Percentiles rank a stretch among this genome's conserved stretches.
Evolutionary conservation across 2,797 vertebrate genomes (phyloP).

Genomic region (Falco naumanni): DNA sequence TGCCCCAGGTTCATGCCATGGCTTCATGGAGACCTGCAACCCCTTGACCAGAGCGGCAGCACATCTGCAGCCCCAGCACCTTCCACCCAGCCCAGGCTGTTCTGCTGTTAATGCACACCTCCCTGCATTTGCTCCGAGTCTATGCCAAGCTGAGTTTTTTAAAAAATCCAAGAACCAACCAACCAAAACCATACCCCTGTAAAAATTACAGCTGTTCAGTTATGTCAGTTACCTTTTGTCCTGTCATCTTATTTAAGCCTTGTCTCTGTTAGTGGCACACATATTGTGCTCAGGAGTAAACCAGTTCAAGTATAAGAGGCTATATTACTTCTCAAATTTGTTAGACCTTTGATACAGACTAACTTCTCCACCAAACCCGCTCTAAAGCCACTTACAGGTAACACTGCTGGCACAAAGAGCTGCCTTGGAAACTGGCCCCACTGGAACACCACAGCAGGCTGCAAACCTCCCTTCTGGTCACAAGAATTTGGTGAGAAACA

Average conservation of each 20-base stretch:
- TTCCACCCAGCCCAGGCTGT: neutral
- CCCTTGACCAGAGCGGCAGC: neutral
- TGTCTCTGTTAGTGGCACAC: neutral
- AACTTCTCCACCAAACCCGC: neutral
- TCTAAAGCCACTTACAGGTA: neutral
- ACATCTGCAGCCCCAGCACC: neutral
- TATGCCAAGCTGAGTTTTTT: neutral
- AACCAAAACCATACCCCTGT: neutral
- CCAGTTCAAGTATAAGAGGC: neutral
- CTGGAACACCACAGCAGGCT: neutral
- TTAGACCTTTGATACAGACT: neutral
- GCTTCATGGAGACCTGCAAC: neutral
- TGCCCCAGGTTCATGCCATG: rapidly evolving
- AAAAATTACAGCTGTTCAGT: neutral
- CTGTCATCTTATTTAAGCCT: neutral
- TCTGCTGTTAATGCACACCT: neutral
- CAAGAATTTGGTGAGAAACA: neutral
- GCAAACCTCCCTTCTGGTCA: neutral
- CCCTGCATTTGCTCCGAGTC: neutral
- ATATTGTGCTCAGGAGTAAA: neutral
- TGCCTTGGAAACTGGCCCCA: neutral
- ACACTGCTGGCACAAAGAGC: neutral
- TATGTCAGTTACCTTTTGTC: neutral
- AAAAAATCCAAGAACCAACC: too few relatives aligned
- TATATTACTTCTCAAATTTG: neutral